phyloP scores from a whole-genome alignment of 2,888 invertebrate genomes.

The Encarsia formosa region DNA sequence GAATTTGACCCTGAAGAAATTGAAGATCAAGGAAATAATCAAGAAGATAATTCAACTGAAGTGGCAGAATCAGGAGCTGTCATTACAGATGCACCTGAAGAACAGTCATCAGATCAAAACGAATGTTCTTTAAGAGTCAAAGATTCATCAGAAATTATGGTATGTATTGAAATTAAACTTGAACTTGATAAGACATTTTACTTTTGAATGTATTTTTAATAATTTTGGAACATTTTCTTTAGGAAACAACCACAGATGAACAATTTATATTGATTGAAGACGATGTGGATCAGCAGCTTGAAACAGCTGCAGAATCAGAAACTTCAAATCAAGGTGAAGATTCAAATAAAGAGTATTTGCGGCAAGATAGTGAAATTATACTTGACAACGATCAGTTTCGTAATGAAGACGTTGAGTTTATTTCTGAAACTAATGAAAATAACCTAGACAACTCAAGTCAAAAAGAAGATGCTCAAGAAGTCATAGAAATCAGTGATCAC shows the following conservation, averaged over 20 bases:
- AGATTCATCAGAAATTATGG: constrained; percentile 16
- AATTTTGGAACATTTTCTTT: not conserved
- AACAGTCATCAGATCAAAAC: too few relatives aligned
- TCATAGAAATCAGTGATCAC: constrained; percentile 32
- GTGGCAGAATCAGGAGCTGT: not conserved
- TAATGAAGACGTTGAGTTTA: constrained; percentile 19
- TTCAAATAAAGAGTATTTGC: constrained; percentile 5
- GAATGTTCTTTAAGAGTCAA: constrained; percentile 7
- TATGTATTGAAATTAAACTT: not conserved
- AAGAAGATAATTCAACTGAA: not conserved
- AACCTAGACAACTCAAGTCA: not conserved
- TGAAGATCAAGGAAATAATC: not conserved
- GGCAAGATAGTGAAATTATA: constrained; percentile 14
- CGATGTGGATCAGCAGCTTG: constrained; percentile 20
- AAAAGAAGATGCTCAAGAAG: constrained; percentile 30
- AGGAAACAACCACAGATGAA: constrained; percentile 20
- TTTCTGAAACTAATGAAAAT: constrained; percentile 17
- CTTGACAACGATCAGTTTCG: constrained; percentile 14
- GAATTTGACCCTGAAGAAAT: constrained; percentile 25
- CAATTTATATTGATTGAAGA: constrained; percentile 25
- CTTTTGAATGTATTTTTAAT: not conserved
- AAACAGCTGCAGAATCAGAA: constrained; percentile 5
- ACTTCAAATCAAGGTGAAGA: constrained; percentile 4
- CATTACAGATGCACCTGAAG: not conserved
- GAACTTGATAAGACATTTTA: not conserved